These are phyloP conservation scores for Rhopalosiphum padi DNA, from an alignment of 1,140 invertebrate species.

Conservation along the genomic window DNA sequence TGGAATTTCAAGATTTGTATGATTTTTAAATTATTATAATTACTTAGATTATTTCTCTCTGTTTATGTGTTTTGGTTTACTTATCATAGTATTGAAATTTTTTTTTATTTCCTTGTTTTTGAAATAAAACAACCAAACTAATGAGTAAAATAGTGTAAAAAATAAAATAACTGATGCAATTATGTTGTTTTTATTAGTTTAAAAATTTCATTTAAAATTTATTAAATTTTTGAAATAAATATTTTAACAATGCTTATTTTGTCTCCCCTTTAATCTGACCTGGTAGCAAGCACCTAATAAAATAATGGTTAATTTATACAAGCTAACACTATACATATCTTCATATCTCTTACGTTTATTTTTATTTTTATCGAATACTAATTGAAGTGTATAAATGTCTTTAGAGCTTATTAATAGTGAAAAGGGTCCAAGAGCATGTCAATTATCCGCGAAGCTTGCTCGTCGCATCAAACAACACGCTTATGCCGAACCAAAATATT, in stretches of 20 bases:
- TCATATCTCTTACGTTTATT: background rate
- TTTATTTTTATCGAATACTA: background rate
- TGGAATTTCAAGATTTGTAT: too few species aligned
- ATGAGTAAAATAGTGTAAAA: background rate
- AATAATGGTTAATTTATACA: background rate
- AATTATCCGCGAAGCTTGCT: background rate
- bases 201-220: background rate
- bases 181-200: background rate
- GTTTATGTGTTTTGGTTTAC: too few species aligned
- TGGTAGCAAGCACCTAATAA: background rate
- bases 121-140: background rate
- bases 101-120: background rate
- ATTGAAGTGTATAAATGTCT: background rate
- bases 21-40: too few species aligned
- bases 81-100: too few species aligned
- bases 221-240: background rate
- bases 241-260: background rate
- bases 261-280: background rate
- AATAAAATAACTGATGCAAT: background rate
- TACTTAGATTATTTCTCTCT: too few species aligned
- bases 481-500: conserved; percentile 44
- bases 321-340: background rate
- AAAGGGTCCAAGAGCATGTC: background rate
- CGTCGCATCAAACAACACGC: conserved; percentile 33
- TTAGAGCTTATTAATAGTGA: background rate